Conservation (phyloP, 2,113 vertebrate species). For the Peromyscus maniculatus region DNA sequence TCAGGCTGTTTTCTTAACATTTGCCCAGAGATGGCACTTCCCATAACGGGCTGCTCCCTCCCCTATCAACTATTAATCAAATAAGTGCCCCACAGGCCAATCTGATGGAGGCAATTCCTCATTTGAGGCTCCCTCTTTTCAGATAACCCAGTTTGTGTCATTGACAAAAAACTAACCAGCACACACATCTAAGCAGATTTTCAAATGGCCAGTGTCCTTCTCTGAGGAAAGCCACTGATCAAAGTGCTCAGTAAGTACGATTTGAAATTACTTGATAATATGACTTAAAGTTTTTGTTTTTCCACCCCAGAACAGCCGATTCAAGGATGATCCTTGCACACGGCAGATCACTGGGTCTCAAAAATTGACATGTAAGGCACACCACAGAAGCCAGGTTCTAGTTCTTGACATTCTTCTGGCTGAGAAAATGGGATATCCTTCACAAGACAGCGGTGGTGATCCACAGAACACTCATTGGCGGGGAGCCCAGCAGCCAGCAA, state of each 20-base stretch:
- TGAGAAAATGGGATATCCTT: background rate
- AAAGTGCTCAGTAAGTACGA: background rate
- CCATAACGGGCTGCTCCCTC: background rate
- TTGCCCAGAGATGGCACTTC: background rate
- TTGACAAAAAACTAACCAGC: background rate
- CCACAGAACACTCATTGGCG: background rate
- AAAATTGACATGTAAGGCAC: background rate
- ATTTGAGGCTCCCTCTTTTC: background rate
- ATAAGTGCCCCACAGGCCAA: background rate
- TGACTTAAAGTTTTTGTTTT: background rate
- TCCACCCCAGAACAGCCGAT: conserved; percentile 16
- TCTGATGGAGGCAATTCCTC: background rate
- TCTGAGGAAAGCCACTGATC: background rate
- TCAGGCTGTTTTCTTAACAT: background rate
- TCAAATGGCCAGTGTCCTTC: background rate
- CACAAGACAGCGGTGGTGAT: background rate
- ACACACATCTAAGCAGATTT: background rate
- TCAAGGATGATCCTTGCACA: background rate
- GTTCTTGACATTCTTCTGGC: background rate
- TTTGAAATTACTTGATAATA: background rate
- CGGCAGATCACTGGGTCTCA: background rate
- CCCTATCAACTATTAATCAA: background rate
- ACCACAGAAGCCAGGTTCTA: background rate
- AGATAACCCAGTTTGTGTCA: background rate
- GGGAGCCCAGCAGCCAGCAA: background rate